These are phyloP conservation scores for Brachionus angularis DNA, from an alignment of 1,140 invertebrate genomes.

Conservation along the genomic window DNA sequence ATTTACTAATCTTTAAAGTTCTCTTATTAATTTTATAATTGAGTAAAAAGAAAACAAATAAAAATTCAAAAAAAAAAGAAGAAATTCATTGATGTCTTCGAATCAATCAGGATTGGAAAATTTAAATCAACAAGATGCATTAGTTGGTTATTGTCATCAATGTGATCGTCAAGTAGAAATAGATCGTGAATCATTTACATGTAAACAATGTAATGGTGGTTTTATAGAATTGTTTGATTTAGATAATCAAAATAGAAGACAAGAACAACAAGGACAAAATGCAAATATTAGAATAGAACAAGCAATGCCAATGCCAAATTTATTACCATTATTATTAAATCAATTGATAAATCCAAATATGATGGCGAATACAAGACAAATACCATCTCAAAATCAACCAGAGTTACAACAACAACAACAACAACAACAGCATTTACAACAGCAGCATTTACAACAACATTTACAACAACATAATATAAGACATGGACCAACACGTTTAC, in stretches of 20 bases:
- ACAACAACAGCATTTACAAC: too few relatives aligned
- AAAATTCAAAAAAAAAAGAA: too few relatives aligned
- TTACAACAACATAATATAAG: too few relatives aligned
- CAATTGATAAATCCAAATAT: not conserved
- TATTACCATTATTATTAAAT: not conserved
- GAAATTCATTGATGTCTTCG: too few relatives aligned
- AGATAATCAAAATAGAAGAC: not conserved
- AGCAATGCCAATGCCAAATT: not conserved
- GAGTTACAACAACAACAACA: too few relatives aligned
- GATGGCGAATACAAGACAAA: not conserved
- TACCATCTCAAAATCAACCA: not conserved
- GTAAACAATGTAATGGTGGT: constrained; percentile 29
- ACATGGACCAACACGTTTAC: not conserved
- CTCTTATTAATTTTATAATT: too few relatives aligned
- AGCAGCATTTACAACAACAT: too few relatives aligned
- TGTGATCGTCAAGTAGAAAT: constrained; percentile 41
- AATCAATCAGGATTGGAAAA: too few relatives aligned
- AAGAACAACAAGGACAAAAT: not conserved
- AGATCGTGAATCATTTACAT: not conserved
- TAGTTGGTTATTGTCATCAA: constrained; percentile 34
- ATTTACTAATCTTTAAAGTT: too few relatives aligned
- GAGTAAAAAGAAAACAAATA: too few relatives aligned
- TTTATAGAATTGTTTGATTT: constrained; percentile 44
- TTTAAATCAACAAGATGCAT: too few relatives aligned
- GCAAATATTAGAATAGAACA: not conserved